Percentiles rank a stretch among this genome's conserved stretches.
Conservation (phyloP, 30 jellyfish, hydroid and myxozoan genomes). For the Catostylus mosaicus region DNA sequence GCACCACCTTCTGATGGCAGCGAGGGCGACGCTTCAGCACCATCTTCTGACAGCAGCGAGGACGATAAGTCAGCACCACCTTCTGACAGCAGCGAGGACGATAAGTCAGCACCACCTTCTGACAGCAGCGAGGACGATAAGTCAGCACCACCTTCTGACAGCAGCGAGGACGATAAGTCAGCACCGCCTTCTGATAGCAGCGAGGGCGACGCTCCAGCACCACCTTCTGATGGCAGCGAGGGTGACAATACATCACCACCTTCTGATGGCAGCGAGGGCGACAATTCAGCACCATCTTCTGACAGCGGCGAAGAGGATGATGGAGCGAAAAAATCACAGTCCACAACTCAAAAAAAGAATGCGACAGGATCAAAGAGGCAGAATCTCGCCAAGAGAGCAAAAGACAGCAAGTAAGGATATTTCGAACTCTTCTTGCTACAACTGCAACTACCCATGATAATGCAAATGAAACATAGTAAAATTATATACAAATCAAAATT, state of each 20-base stretch:
- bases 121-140: not conserved
- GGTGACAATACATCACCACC: not conserved
- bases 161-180: not conserved
- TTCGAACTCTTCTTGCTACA: constrained; percentile 5
- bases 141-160: not conserved
- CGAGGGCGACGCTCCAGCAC: not conserved
- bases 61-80: constrained; percentile 3
- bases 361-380: constrained; percentile 30
- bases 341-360: not conserved
- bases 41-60: not conserved
- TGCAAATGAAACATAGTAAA: no score
- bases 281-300: not conserved
- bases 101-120: constrained; percentile 6
- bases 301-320: not conserved
- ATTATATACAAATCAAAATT: no score
- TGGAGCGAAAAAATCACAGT: not conserved
- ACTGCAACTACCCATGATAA: no score
- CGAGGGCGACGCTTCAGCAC: not conserved
- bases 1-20: not conserved
- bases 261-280: not conserved
- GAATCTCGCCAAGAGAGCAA: constrained; percentile 33
- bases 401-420: constrained; percentile 38
- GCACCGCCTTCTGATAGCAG: not conserved
- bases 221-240: not conserved
- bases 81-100: not conserved